These are phyloP conservation scores for Emys orbicularis DNA, from an alignment of 2,797 vertebrate species.

Conservation along the genomic window DNA sequence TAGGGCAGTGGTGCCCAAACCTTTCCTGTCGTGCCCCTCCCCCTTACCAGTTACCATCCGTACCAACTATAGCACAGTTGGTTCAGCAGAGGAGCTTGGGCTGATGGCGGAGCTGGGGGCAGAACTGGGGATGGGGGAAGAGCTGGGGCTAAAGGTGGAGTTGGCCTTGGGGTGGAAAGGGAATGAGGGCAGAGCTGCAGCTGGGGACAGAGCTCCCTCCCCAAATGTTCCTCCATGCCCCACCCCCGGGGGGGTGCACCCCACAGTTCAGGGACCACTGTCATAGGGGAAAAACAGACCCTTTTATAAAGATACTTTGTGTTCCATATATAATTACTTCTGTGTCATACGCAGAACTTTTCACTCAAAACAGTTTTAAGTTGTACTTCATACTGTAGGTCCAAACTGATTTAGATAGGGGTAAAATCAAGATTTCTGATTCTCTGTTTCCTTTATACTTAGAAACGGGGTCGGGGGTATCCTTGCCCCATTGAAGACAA, in stretches of 20 bases:
- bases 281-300: background rate
- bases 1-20: background rate
- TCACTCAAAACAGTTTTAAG: background rate
- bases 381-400: background rate
- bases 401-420: background rate
- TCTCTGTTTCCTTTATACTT: background rate
- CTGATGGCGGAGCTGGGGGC: too few relatives aligned
- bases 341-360: background rate
- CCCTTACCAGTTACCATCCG: too few relatives aligned
- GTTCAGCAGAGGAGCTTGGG: too few relatives aligned
- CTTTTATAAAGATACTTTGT: background rate
- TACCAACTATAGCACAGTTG: too few relatives aligned
- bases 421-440: background rate
- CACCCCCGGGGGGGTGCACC: background rate
- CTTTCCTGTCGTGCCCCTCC: too few relatives aligned
- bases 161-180: too few relatives aligned
- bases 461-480: background rate
- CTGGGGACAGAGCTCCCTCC: too few relatives aligned
- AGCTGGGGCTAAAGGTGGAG: too few relatives aligned
- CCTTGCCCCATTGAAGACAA: background rate
- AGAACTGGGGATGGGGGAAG: too few relatives aligned
- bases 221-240: too few relatives aligned
- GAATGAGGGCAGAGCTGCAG: too few relatives aligned
- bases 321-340: background rate
- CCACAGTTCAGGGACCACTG: background rate